phyloP scores from a whole-genome alignment of 2,888 invertebrate genomes.

The Ochropacha duplaris region DNA sequence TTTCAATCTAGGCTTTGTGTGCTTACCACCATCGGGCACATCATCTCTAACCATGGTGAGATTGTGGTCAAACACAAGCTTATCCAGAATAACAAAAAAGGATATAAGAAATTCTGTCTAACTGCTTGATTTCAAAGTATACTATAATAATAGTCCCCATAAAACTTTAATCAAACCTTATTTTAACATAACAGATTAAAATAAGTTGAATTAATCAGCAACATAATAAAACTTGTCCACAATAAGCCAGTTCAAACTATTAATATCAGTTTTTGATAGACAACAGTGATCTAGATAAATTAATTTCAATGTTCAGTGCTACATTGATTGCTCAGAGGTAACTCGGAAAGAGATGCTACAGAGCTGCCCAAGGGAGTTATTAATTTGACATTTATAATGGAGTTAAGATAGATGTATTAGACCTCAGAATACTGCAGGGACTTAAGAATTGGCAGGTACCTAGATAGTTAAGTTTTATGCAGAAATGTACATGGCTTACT shows the following conservation, averaged over 20 bases:
- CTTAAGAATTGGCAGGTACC: not conserved
- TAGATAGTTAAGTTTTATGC: not conserved
- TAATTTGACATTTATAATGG: not conserved
- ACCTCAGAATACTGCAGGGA: too few species aligned
- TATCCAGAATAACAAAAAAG: too few species aligned
- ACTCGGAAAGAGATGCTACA: not conserved
- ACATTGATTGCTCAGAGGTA: not conserved
- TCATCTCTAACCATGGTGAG: too few species aligned
- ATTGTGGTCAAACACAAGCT: too few species aligned
- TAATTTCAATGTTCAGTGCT: not conserved
- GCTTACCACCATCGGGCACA: too few species aligned
- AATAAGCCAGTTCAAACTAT: not conserved
- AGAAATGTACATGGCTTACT: not conserved
- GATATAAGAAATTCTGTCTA: too few species aligned
- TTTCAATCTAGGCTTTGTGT: too few species aligned
- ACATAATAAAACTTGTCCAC: not conserved
- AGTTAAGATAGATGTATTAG: not conserved
- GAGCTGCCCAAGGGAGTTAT: not conserved
- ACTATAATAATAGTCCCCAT: too few species aligned
- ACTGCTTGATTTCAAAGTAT: too few species aligned
- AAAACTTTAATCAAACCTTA: too few species aligned
- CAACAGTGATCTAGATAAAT: not conserved
- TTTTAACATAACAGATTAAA: too few species aligned
- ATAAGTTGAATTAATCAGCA: too few species aligned
- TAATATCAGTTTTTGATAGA: not conserved